phyloP scores from a whole-genome alignment of 2,113 vertebrate genomes.

The Pterophyllum scalare region DNA sequence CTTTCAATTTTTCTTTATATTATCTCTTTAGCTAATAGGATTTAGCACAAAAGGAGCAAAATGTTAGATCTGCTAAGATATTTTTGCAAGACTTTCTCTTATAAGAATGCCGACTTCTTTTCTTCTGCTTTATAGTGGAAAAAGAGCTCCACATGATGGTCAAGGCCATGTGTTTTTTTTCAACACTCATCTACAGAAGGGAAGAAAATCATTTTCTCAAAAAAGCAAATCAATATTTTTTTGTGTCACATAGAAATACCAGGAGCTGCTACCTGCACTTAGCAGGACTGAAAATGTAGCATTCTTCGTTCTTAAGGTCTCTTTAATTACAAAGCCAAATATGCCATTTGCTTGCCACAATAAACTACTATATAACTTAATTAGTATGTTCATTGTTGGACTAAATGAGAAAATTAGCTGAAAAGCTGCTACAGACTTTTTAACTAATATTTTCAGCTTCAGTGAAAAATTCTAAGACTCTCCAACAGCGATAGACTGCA shows the following conservation, averaged over 20 bases:
- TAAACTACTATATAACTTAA: neutral
- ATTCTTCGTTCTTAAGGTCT: neutral
- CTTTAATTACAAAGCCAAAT: neutral
- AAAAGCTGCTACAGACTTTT: neutral
- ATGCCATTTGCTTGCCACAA: neutral
- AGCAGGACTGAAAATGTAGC: neutral
- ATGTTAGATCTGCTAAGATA: neutral
- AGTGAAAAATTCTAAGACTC: neutral
- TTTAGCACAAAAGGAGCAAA: conserved; percentile 23
- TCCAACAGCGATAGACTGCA: rapidly evolving
- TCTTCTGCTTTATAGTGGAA: conserved; percentile 4
- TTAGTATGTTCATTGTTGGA: neutral
- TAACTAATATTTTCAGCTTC: neutral
- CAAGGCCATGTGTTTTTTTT: conserved; percentile 20
- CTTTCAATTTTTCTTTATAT: neutral
- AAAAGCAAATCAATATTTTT: neutral
- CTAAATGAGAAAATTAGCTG: neutral
- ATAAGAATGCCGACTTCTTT: neutral
- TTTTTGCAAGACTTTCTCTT: conserved; percentile 15
- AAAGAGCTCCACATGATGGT: neutral
- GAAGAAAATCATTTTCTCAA: neutral
- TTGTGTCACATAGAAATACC: conserved; percentile 15
- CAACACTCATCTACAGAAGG: neutral
- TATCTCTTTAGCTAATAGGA: neutral
- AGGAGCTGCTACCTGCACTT: neutral